Evolutionary conservation across 1,140 invertebrate genomes (phyloP).

Genomic region (Calliopsis andreniformis): DNA sequence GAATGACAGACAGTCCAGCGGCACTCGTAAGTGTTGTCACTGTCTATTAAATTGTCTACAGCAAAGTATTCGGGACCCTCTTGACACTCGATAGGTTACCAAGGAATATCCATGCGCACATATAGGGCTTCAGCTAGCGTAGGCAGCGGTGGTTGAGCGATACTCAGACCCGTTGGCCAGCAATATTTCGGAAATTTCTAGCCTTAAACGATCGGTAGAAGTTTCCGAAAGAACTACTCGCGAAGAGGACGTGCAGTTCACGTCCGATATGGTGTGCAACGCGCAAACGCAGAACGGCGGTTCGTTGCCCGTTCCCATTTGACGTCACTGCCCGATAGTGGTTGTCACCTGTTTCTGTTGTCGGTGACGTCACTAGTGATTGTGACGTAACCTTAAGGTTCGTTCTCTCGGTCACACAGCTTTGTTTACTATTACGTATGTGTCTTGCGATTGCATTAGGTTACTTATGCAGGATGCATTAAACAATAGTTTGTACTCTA

Average conservation of each 20-base stretch:
- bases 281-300: conserved; percentile 61
- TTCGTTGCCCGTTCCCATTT: conserved; percentile 61
- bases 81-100: conserved; percentile 35
- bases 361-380: conserved; percentile 50
- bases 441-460: neutral
- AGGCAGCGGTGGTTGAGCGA: neutral
- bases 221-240: conserved; percentile 30
- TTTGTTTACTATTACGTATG: neutral
- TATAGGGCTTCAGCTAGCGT: neutral
- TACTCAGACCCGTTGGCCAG: neutral
- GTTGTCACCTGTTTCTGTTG: conserved; percentile 58
- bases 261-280: conserved; percentile 22
- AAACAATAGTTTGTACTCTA: neutral
- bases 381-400: conserved; percentile 45
- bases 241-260: conserved; percentile 39
- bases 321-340: conserved; percentile 59
- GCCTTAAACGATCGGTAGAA: neutral
- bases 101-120: conserved; percentile 12
- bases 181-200: neutral
- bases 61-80: neutral
- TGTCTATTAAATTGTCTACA: conserved; percentile 40
- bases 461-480: neutral
- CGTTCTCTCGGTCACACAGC: neutral
- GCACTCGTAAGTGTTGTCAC: conserved; percentile 67
- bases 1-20: conserved; percentile 57